Evolutionary conservation across 1,140 invertebrate species (phyloP).

Genomic region (Ceratitis capitata): DNA sequence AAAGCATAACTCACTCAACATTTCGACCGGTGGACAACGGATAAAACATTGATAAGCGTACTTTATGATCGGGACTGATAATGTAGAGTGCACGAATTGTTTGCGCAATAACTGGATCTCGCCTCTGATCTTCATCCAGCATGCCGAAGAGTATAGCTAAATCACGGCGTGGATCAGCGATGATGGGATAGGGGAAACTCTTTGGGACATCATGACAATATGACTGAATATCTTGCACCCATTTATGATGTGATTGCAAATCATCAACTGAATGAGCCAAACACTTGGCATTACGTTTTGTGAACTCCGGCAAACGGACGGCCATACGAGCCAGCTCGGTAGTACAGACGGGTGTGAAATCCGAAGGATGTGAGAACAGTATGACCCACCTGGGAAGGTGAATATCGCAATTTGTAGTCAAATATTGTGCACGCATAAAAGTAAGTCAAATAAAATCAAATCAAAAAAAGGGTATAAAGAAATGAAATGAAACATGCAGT

Average conservation of each 20-base stretch:
- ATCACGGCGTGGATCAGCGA: conserved; percentile 81
- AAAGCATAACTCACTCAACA: conserved; percentile 79
- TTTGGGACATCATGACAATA: conserved; percentile 76
- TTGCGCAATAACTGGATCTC: conserved; percentile 76
- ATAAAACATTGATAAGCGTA: conserved; percentile 86
- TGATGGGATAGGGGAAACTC: conserved; percentile 87
- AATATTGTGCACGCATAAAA: too few relatives aligned
- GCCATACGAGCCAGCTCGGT: conserved; percentile 87
- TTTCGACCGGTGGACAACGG: conserved; percentile 91
- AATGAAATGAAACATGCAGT: too few relatives aligned
- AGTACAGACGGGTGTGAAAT: conserved; percentile 95
- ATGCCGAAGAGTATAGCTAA: conserved; percentile 85
- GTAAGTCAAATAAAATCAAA: too few relatives aligned
- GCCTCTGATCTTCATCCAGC: conserved; percentile 84
- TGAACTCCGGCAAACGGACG: conserved; percentile 79
- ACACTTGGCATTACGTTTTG: conserved; percentile 82
- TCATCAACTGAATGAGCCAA: conserved; percentile 89
- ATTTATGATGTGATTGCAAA: conserved; percentile 80
- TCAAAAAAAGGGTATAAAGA: too few relatives aligned
- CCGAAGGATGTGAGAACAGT: conserved; percentile 91
- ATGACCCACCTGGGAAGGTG: conserved; percentile 79
- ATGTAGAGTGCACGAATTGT: conserved; percentile 89
- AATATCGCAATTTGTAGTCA: not conserved
- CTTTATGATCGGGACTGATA: conserved; percentile 85
- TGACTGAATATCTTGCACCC: conserved; percentile 83